These are phyloP conservation scores for Enteromius trimaculatus DNA, from an alignment of 2,797 vertebrate genomes.

Conservation along the genomic window DNA sequence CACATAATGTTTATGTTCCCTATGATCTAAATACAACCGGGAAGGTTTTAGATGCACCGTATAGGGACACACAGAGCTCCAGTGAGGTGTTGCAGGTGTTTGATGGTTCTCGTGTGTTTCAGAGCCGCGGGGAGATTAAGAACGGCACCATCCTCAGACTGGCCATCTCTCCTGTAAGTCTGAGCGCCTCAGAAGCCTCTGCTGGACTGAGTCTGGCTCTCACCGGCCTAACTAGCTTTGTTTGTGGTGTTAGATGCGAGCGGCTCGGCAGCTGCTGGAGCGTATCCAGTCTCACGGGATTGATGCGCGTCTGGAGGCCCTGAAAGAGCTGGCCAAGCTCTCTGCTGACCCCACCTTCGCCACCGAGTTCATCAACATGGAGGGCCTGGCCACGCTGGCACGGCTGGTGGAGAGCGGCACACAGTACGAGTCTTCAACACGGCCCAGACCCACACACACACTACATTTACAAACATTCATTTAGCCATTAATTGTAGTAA, in stretches of 20 bases:
- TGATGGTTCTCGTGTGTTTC: not conserved
- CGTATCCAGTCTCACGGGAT: constrained; percentile 92
- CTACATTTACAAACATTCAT: no score
- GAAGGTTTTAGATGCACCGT: not conserved
- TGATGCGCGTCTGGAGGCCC: constrained; percentile 92
- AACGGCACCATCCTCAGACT: constrained; percentile 97
- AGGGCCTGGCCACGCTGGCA: constrained; percentile 91
- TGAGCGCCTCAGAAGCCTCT: not conserved
- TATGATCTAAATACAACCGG: not conserved
- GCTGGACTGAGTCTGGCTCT: not conserved
- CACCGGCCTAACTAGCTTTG: not conserved
- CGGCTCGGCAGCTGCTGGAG: constrained; percentile 95
- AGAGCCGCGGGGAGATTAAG: constrained; percentile 96
- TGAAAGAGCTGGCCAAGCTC: constrained; percentile 97
- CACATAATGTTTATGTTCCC: no score
- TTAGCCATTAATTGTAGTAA: no score
- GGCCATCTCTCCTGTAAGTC: constrained; percentile 91
- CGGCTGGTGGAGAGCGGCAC: constrained; percentile 94
- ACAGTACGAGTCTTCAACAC: constrained; percentile 72
- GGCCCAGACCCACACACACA: no score
- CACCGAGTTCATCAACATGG: constrained; percentile 97
- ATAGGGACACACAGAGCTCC: not conserved
- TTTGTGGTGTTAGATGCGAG: constrained; percentile 81
- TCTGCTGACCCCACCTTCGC: constrained; percentile 95
- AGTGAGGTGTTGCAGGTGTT: not conserved